These are phyloP conservation scores for Epinotia ramella DNA, from an alignment of 2,888 invertebrate species.

Conservation along the genomic window DNA sequence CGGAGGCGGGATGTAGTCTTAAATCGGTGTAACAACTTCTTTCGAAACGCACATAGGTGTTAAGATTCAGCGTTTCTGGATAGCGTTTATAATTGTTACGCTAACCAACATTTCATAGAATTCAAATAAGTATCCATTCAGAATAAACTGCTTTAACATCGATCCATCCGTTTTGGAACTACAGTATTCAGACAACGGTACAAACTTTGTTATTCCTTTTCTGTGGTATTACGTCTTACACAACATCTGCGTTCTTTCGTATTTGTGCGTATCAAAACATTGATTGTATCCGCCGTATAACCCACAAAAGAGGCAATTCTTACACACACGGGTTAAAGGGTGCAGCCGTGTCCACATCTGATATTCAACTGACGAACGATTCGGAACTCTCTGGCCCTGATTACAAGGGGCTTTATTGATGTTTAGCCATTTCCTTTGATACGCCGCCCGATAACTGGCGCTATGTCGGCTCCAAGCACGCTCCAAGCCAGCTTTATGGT, in stretches of 20 bases:
- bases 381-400: constrained; percentile 63
- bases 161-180: neutral
- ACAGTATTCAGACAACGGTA: neutral
- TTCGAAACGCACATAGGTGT: neutral
- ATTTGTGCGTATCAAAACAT: neutral
- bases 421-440: constrained; percentile 68
- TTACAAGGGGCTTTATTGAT: constrained; percentile 64
- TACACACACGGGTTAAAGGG: constrained; percentile 72
- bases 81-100: neutral
- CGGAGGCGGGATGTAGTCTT: constrained; percentile 16
- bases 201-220: too few species aligned
- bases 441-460: constrained; percentile 73
- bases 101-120: neutral
- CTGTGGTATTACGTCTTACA: neutral
- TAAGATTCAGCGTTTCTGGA: neutral
- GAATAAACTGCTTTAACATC: neutral
- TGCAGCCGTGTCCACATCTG: constrained; percentile 68
- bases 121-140: neutral
- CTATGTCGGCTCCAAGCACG: constrained; percentile 57
- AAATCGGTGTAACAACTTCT: constrained; percentile 3
- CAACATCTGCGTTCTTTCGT: neutral
- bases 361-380: constrained; percentile 58
- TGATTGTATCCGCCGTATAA: constrained; percentile 45
- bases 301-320: constrained; percentile 68
- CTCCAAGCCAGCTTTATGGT: constrained; percentile 60